A percentile compares a stretch with the other conserved stretches of the same genome.
phyloP scores from a whole-genome alignment of 2,113 vertebrate genomes.

The Origma solitaria region DNA sequence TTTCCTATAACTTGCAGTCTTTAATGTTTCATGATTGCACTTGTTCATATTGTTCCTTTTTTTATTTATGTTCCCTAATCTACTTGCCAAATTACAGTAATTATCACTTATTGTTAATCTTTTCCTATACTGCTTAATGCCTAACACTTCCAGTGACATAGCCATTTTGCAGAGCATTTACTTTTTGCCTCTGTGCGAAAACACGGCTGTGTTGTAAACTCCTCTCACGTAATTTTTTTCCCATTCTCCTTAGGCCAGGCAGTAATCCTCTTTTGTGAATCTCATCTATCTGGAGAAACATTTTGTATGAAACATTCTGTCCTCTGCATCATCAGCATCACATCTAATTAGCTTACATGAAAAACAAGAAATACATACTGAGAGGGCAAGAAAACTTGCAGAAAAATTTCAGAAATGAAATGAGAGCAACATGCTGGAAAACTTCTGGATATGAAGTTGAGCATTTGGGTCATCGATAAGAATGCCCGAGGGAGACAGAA shows the following conservation, averaged over 20 bases:
- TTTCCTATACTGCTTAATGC: conserved; percentile 8
- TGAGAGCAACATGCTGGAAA: conserved; percentile 15
- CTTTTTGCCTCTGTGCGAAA: neutral
- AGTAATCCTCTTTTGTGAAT: neutral
- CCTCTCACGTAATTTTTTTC: neutral
- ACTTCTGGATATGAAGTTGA: conserved; percentile 14
- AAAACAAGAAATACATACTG: neutral
- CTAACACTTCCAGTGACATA: neutral
- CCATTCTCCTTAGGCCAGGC: neutral
- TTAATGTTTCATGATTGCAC: neutral
- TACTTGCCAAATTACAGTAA: conserved; percentile 14
- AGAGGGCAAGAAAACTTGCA: neutral
- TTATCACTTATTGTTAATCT: conserved; percentile 25
- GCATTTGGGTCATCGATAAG: conserved; percentile 30
- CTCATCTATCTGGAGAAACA: neutral
- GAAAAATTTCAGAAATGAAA: neutral
- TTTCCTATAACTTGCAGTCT: neutral
- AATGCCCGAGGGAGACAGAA: neutral
- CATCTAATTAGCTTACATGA: neutral
- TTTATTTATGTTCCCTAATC: conserved; percentile 23
- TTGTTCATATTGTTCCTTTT: conserved; percentile 8
- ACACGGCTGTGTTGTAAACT: neutral
- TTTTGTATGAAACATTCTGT: neutral
- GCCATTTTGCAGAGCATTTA: neutral
- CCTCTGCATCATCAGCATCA: neutral